Conservation (phyloP, 2,113 vertebrate species). For the Rhea pennata region DNA sequence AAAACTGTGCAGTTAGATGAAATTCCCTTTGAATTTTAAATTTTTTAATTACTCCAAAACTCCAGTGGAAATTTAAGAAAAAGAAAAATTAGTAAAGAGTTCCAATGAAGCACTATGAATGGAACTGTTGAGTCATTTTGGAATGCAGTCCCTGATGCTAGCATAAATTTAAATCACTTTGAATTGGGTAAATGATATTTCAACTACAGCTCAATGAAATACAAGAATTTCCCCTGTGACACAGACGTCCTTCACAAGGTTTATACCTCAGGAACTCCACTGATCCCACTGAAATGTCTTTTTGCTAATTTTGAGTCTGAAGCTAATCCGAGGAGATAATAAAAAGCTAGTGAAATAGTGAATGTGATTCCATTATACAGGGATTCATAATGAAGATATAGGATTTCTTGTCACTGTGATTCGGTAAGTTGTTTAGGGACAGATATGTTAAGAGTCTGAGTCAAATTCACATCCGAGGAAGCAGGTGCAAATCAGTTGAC, state of each 20-base stretch:
- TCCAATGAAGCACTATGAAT: background rate
- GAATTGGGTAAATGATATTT: slow-evolving; percentile 27
- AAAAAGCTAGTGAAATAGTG: slow-evolving; percentile 4
- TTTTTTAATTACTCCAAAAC: background rate
- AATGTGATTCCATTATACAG: background rate
- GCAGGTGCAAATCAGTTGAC: background rate
- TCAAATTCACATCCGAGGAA: background rate
- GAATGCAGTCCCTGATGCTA: background rate
- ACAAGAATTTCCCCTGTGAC: slow-evolving; percentile 9
- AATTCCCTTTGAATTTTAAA: background rate
- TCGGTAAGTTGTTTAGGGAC: background rate
- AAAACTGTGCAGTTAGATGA: background rate
- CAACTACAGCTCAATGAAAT: slow-evolving; percentile 19
- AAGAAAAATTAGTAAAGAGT: background rate
- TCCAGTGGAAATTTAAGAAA: background rate
- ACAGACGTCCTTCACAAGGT: background rate
- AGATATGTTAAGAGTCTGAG: background rate
- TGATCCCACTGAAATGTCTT: slow-evolving; percentile 2
- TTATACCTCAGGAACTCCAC: background rate
- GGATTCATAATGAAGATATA: background rate
- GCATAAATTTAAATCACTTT: slow-evolving; percentile 36
- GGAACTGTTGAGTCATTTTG: background rate
- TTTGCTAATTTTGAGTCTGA: slow-evolving; percentile 38
- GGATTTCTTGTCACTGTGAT: background rate
- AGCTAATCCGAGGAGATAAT: slow-evolving; percentile 14